Base-by-base conservation (phyloP, 2,797 vertebrate genomes). In the Myotis planiceps region DNA sequence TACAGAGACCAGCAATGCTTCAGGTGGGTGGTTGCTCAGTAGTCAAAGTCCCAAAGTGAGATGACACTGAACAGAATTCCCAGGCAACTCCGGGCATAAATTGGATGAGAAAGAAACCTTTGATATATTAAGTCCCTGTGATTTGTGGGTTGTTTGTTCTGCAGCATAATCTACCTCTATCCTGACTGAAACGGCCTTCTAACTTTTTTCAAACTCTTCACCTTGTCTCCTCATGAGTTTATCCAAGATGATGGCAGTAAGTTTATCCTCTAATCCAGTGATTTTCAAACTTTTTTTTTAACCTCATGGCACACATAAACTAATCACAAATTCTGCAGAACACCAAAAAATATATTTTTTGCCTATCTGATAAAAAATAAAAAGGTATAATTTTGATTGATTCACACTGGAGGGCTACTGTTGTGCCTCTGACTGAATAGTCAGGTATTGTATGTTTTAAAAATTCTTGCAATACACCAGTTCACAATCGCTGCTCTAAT, bases 231-330 rank as follows among this genome's bases (percentile, higher is more conserved):
- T 37, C 18, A 72, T 63, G 34, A 32, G 10, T 80, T 89, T 55
- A 45, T 58, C 39, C 81, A 68, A 85, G 47, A 72, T 86, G 34
- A 75, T 72, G 19, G 21, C 9, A 96, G 92, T 87, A 75, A 39
- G 49, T 93, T 93, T 93, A 92, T 90, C 45, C 39, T 90, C 42
- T 90, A 75, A 32, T 51, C 6, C 72, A 51, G 19, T n/a, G 32
- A 23, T 75, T 32, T 34, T 75, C 29, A 75, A 75, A 47, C 45
- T 19, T 74, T 47, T 53, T 53, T 49, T n/a, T 9, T 42, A 42
- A 13, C 32, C 6, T 75, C n/a, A 32, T 75, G n/a, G 18, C 45
- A 51, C 47, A 32, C 5, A n/a, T n/a, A 51, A 75, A 75, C 27
- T 32, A 66, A 65, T 8, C 49, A 51, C 18, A 32, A 75, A 75